Percentiles rank a stretch among this genome's conserved stretches.
Conservation (phyloP, 2,797 vertebrate species). For the Takifugu ocellatus region DNA sequence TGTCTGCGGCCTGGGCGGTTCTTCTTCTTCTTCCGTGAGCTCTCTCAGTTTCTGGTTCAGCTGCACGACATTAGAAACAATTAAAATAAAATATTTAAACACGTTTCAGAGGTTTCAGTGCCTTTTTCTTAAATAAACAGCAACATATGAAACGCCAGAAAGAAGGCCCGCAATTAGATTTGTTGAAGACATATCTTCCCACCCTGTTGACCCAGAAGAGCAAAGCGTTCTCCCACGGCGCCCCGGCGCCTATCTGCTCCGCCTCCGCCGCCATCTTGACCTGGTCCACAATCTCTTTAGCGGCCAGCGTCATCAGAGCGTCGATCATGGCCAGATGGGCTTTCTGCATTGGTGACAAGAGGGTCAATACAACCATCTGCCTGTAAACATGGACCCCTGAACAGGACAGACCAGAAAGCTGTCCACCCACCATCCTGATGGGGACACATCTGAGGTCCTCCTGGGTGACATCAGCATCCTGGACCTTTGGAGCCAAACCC, state of each 20-base stretch:
- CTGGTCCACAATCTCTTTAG: conserved; percentile 73
- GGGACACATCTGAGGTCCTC: conserved; percentile 79
- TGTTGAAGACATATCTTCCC: conserved; percentile 19
- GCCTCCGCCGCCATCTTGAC: conserved; percentile 73
- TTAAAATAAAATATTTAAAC: not conserved
- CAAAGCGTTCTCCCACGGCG: conserved; percentile 83
- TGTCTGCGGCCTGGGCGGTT: conserved; percentile 55
- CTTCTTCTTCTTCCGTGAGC: conserved; percentile 78
- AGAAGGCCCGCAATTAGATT: not conserved
- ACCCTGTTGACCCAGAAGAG: conserved; percentile 91
- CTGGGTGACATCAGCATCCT: conserved; percentile 74
- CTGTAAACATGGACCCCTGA: not conserved
- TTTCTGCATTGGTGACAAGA: conserved; percentile 66
- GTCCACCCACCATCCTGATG: conserved; percentile 79
- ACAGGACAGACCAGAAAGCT: not conserved
- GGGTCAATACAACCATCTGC: not conserved
- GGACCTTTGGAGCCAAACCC: conserved; percentile 71
- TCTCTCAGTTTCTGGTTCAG: conserved; percentile 83
- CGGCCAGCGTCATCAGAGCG: conserved; percentile 81
- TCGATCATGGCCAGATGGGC: conserved; percentile 87
- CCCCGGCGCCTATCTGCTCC: conserved; percentile 69
- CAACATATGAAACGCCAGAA: too few species aligned
- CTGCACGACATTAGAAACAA: conserved; percentile 49
- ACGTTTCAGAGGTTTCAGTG: too few species aligned
- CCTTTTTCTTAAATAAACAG: too few species aligned